Evolutionary conservation across 2,113 vertebrate genomes (phyloP), one percentile per base, ranked within the genome.

Genomic region (Leucosticte australis): DNA sequence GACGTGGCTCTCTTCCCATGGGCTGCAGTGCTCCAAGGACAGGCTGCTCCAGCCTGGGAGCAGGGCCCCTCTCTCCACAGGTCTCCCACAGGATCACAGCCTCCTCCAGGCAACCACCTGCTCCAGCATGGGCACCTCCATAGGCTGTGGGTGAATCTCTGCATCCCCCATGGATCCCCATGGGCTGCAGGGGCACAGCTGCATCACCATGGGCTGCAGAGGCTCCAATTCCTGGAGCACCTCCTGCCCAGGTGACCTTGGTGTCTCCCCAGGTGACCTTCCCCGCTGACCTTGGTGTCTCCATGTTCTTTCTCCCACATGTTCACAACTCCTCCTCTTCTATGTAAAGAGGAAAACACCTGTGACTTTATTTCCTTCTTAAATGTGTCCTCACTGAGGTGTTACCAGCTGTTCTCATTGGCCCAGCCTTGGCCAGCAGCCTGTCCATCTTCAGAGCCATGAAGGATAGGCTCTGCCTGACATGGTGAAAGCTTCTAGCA

Each of bases 1-100:
- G 1, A 6, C 3, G 1, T 44, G 24, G 13, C 10, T 16, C 9
- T 56, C 21, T n/a, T n/a, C 31, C 41, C 31, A 57, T 0, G 3
- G 22, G 53, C 10, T 35, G 13, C 18, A 44, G 13, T 15, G 10
- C 31, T 35, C 6, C 53, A 57, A 44, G 41, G 18, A 44, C 41
- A n/a, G 39, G 17, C 23, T 44, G 23, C 23, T 73, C 52, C 39
- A 73, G 52, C 23, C 23, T 56, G 31, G 52, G 13, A 6, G 1
- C 17, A 73, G 4, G 7, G 17, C 17, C 13, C 8, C 23, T 42
- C 50, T 73, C 30, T n/a, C 31, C 70, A 55, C 5, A 2, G 2
- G 16, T 42, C 22, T 55, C 52, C 9, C 39, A 42, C 7, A 1
- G 31, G 31, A 3, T 73, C 31, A n/a, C 16, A 27, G 13, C 52